Evolutionary conservation across 2,888 invertebrate species (phyloP).

Genomic region (Beris chalybata): DNA sequence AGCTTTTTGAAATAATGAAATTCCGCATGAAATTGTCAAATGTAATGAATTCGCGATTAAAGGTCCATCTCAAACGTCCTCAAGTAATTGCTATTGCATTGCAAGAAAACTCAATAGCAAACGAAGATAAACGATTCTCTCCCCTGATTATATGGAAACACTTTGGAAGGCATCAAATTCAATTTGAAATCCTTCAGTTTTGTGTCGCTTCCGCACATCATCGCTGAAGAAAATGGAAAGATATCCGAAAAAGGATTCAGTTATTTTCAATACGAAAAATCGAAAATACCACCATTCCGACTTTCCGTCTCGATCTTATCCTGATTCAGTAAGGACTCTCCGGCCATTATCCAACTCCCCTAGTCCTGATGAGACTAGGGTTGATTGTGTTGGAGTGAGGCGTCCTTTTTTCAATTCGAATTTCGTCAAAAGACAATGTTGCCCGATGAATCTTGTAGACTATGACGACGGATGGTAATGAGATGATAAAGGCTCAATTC

Average conservation of each 20-base stretch:
- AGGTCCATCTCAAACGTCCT: slow-evolving; percentile 21
- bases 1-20: neutral
- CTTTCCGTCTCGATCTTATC: too few relatives aligned
- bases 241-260: neutral
- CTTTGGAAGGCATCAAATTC: neutral
- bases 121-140: neutral
- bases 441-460: too few relatives aligned
- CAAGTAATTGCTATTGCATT: neutral
- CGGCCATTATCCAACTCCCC: too few relatives aligned
- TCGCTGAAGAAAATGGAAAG: neutral
- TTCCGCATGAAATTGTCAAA: slow-evolving; percentile 20
- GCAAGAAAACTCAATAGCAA: neutral
- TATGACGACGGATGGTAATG: too few relatives aligned
- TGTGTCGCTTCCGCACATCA: neutral
- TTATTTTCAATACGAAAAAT: neutral
- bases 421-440: too few relatives aligned
- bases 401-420: too few relatives aligned
- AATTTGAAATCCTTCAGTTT: neutral
- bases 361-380: too few relatives aligned
- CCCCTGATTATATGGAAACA: neutral
- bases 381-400: too few relatives aligned
- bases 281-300: neutral
- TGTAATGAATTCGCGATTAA: slow-evolving; percentile 27
- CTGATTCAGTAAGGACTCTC: too few relatives aligned
- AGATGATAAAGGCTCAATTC: too few relatives aligned